A percentile compares a stretch with the other conserved stretches of the same genome.
phyloP scores from a whole-genome alignment of 1,140 invertebrate genomes.

The Monomorium pharaonis region DNA sequence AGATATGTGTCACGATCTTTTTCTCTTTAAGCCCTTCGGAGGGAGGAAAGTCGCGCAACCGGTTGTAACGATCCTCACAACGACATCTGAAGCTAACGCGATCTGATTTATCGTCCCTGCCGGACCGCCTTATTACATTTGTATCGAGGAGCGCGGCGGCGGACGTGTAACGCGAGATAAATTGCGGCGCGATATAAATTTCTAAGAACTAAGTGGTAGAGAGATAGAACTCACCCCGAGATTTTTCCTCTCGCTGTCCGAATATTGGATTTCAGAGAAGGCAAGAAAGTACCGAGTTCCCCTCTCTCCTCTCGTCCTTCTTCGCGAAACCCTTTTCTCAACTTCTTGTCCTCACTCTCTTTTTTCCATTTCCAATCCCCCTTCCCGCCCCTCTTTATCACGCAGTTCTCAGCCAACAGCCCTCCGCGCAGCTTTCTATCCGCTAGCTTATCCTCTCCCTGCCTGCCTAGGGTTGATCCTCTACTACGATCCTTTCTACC shows the following conservation, averaged over 20 bases:
- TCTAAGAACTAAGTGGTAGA: conserved; percentile 67
- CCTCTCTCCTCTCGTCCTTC: neutral
- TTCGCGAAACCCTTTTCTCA: conserved; percentile 38
- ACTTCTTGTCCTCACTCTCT: conserved; percentile 38
- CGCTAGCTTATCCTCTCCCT: neutral
- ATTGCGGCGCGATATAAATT: conserved; percentile 66
- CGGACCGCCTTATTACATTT: conserved; percentile 56
- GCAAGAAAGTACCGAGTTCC: conserved; percentile 60
- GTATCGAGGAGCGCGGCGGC: conserved; percentile 35
- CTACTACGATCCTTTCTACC: conserved; percentile 8
- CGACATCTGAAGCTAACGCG: conserved; percentile 8
- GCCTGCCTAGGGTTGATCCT: neutral
- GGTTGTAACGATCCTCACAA: conserved; percentile 28
- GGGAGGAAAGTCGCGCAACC: neutral
- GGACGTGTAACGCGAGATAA: conserved; percentile 55
- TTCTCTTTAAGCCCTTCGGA: conserved; percentile 44
- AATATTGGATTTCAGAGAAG: conserved; percentile 68
- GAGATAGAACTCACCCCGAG: conserved; percentile 49
- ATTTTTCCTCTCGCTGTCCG: conserved; percentile 59
- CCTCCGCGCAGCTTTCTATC: neutral
- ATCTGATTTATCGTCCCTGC: conserved; percentile 50
- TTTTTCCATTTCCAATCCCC: conserved; percentile 28
- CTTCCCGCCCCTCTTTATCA: conserved; percentile 34
- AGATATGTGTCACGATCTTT: conserved; percentile 47
- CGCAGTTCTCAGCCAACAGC: conserved; percentile 28